A percentile compares a stretch with the other conserved stretches of the same genome.
phyloP scores from a whole-genome alignment of 2,888 invertebrate species.

The Xestobium rufovillosum region DNA sequence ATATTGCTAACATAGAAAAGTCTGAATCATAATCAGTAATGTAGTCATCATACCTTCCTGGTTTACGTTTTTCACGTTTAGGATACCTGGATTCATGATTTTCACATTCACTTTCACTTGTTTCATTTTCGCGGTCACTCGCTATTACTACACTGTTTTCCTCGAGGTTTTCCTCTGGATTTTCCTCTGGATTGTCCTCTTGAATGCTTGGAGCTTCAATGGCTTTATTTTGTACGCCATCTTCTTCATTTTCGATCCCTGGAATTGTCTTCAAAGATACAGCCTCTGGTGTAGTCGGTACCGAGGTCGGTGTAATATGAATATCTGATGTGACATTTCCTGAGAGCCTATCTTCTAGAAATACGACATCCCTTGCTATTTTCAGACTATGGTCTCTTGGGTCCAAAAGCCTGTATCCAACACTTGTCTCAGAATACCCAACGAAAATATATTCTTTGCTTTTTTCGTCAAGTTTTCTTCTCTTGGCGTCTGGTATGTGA shows the following conservation, averaged over 20 bases:
- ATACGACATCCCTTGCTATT: conserved; percentile 19
- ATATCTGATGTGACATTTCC: too few relatives aligned
- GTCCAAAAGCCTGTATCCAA: conserved; percentile 18
- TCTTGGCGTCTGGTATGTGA: conserved; percentile 11
- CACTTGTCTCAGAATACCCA: conserved; percentile 7
- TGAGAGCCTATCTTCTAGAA: conserved; percentile 18
- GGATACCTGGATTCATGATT: conserved; percentile 4
- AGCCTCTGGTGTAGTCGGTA: not conserved
- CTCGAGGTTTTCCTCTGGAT: not conserved
- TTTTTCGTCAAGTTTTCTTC: conserved; percentile 12
- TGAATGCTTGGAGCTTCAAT: not conserved
- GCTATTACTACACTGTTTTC: not conserved
- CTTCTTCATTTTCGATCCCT: conserved; percentile 1
- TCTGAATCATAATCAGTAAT: too few relatives aligned
- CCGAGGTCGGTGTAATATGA: too few relatives aligned
- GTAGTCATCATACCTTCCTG: conserved; percentile 11
- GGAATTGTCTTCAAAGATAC: not conserved
- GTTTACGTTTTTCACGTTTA: conserved; percentile 9
- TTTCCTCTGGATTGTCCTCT: not conserved
- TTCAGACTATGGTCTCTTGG: conserved; percentile 12
- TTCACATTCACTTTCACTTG: not conserved
- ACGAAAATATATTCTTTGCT: conserved; percentile 1
- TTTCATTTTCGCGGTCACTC: not conserved
- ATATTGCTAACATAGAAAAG: conserved; percentile 7
- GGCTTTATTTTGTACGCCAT: too few relatives aligned